Conservation (phyloP, 2,888 invertebrate genomes). For the Venustoraphidia nigricollis region DNA sequence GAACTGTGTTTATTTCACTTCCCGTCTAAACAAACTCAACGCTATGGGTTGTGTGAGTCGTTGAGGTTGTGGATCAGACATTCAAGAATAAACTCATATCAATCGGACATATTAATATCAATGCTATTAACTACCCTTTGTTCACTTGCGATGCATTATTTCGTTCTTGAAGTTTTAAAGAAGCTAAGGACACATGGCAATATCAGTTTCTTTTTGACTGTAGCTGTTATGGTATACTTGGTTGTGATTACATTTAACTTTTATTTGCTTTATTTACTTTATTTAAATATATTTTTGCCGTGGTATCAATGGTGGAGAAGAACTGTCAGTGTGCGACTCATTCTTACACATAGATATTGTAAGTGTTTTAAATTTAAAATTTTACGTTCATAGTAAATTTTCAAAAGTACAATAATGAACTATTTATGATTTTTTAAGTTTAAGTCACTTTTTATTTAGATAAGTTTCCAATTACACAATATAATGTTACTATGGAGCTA, state of each 20-base stretch:
- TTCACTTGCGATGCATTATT: slow-evolving; percentile 48
- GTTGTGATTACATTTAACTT: slow-evolving; percentile 24
- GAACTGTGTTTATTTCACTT: slow-evolving; percentile 53
- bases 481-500: too few relatives aligned
- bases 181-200: slow-evolving; percentile 43
- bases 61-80: slow-evolving; percentile 48
- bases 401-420: too few relatives aligned
- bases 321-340: slow-evolving; percentile 44
- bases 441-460: too few relatives aligned
- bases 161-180: slow-evolving; percentile 47
- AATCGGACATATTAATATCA: slow-evolving; percentile 50
- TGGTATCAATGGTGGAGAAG: slow-evolving; percentile 56
- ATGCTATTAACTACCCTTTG: slow-evolving; percentile 45
- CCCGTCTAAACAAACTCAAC: slow-evolving; percentile 26
- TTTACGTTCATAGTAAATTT: too few relatives aligned
- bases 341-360: slow-evolving; percentile 24
- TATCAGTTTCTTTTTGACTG: slow-evolving; percentile 43
- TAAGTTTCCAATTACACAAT: too few relatives aligned
- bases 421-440: too few relatives aligned
- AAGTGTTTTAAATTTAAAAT: too few relatives aligned
- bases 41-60: slow-evolving; percentile 42
- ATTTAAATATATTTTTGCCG: slow-evolving; percentile 48
- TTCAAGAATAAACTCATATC: slow-evolving; percentile 46
- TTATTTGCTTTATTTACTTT: slow-evolving; percentile 35
- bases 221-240: slow-evolving; percentile 45